Base-by-base conservation (phyloP, 2,797 vertebrate species). In the Harpagifer antarcticus region DNA sequence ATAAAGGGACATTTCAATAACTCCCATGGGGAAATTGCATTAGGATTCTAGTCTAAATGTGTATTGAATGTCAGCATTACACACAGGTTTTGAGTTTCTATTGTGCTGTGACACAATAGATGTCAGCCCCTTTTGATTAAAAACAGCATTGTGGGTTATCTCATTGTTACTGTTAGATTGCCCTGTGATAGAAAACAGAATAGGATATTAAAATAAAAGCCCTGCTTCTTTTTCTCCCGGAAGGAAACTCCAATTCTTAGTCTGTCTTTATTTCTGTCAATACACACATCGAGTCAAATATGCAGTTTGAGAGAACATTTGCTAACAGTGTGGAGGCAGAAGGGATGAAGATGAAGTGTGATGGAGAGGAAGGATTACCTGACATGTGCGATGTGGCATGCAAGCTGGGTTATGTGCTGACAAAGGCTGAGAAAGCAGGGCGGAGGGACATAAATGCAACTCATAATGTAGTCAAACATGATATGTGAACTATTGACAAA, bases 331-430 rank as follows among this genome's bases (percentile, higher is more conserved):
- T 19, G 73, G 63, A 68, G 60, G 71, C 33, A 58, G 37, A 62
- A 59, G 55, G 72, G 43, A 53, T 62, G 52, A 11, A 87, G 88
- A 90, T 84, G 79, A 89, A 68, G 71, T 10, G 84, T 89, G 87
- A 92, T 82, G 87, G 88, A 90, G 86, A 62, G 87, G 91, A 93
- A 85, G 72, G 88, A 96, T 96, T 96, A 96, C 94, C 95, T 95
- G 93, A 79, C 86, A 82, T 61, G 90, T 86, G 79, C 70, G 89
- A 88, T 15, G 88, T 84, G 91, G 93, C 92, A 95, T 94, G 86
- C 91, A 89, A 88, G 89, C 81, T 90, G 91, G 90, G 71, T 82
- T 94, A 92, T 83, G 91, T 71, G 94, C 52, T 88, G 94, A 95
- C 62, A 91, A 81, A 76, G 94, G 94, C 96, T 96, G 93, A 71